These are phyloP conservation scores for Drosophila repleta DNA, from an alignment of 1,140 invertebrate genomes.

Conservation along the genomic window DNA sequence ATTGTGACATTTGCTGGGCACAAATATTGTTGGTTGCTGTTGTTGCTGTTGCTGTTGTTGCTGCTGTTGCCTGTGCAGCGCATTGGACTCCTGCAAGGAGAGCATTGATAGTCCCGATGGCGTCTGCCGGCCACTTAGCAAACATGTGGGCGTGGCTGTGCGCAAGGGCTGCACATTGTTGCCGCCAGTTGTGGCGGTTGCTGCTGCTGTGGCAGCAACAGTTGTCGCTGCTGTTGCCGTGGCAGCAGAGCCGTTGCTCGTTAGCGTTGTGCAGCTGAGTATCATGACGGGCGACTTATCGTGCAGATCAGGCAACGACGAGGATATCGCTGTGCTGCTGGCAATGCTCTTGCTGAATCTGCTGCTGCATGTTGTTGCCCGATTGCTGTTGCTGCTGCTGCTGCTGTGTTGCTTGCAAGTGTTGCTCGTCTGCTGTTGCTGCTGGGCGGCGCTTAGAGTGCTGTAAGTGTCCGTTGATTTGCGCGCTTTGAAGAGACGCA, in stretches of 20 bases:
- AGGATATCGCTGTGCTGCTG: conserved; percentile 70
- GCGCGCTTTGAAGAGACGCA: conserved; percentile 82
- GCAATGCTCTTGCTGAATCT: conserved; percentile 69
- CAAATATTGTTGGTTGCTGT: conserved; percentile 56
- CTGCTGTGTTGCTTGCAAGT: conserved; percentile 14
- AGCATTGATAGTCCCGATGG: conserved; percentile 73
- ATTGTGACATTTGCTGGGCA: conserved; percentile 54
- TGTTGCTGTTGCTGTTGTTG: conserved; percentile 30
- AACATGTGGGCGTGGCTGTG: conserved; percentile 70
- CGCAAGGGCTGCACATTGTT: conserved; percentile 57
- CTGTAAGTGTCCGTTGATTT: conserved; percentile 80
- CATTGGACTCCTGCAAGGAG: conserved; percentile 72
- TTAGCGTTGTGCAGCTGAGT: conserved; percentile 79
- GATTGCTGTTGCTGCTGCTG: conserved; percentile 32
- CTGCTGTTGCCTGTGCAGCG: conserved; percentile 51
- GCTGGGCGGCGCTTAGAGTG: conserved; percentile 50
- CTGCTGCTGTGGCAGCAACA: conserved; percentile 13
- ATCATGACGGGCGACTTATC: conserved; percentile 82
- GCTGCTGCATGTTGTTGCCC: conserved; percentile 62
- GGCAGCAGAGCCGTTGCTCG: conserved; percentile 58
- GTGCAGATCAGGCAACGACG: conserved; percentile 80
- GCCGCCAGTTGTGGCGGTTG: conserved; percentile 26
- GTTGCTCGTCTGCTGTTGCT: conserved; percentile 29
- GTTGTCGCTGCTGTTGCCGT: conserved; percentile 31
- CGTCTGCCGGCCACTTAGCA: conserved; percentile 74